These are phyloP conservation scores for Trachymyrmex cornetzi DNA, from an alignment of 1,140 invertebrate species.

Conservation along the genomic window DNA sequence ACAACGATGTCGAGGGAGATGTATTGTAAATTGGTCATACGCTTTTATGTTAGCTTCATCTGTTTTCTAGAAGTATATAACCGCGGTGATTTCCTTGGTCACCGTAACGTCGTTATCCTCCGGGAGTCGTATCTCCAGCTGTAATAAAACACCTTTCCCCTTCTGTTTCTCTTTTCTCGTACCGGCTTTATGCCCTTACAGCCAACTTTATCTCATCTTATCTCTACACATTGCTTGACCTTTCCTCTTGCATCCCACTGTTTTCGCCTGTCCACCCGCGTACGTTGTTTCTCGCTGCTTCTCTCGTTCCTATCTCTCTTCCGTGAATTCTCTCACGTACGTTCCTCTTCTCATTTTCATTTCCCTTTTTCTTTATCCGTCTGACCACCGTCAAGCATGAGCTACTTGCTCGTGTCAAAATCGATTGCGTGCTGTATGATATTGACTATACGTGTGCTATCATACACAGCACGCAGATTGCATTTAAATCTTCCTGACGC, in stretches of 20 bases:
- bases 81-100: conserved; percentile 4
- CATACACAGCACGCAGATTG: conserved; percentile 36
- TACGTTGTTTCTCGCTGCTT: background rate
- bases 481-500: conserved; percentile 70
- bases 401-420: conserved; percentile 74
- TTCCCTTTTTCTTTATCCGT: conserved; percentile 47
- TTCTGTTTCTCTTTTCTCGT: background rate
- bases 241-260: conserved; percentile 2
- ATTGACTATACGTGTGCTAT: conserved; percentile 44
- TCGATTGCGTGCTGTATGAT: conserved; percentile 63
- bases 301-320: conserved; percentile 33
- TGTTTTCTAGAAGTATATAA: conserved; percentile 31
- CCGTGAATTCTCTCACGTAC: conserved; percentile 49
- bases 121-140: conserved; percentile 13
- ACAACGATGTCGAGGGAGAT: background rate
- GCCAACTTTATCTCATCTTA: conserved; percentile 50
- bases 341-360: conserved; percentile 12
- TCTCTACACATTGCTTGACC: conserved; percentile 42
- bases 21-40: conserved; percentile 2
- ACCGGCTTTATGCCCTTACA: conserved; percentile 4
- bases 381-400: conserved; percentile 74
- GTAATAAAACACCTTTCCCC: conserved; percentile 37
- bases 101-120: conserved; percentile 50
- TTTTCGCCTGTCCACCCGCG: conserved; percentile 34
- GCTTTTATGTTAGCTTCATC: conserved; percentile 20